phyloP scores from a whole-genome alignment of 1,140 invertebrate species.

The Pseudomyrmex cubaensis region DNA sequence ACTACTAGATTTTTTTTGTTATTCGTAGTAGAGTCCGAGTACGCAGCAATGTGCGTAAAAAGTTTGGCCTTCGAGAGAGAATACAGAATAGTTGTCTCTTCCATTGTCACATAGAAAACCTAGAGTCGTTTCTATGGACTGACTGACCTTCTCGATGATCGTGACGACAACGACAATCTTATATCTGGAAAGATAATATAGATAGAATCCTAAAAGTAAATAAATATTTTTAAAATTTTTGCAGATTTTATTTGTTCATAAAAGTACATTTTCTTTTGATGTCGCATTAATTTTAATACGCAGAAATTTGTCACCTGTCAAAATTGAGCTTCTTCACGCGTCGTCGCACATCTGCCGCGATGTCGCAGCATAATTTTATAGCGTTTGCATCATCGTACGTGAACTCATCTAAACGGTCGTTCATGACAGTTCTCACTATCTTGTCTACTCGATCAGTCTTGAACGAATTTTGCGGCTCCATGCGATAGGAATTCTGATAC shows the following conservation, averaged over 20 bases:
- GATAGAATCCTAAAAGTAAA: no score
- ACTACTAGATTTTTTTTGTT: neutral
- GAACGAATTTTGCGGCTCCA: slow-evolving; percentile 85
- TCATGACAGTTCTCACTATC: slow-evolving; percentile 82
- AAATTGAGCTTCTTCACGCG: slow-evolving; percentile 84
- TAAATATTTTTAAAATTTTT: no score
- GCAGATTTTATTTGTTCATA: no score
- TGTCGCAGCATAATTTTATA: slow-evolving; percentile 79
- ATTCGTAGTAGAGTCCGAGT: slow-evolving; percentile 78
- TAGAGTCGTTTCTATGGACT: slow-evolving; percentile 74
- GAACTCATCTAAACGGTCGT: slow-evolving; percentile 82
- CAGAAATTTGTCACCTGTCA: slow-evolving; percentile 80
- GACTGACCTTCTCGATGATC: slow-evolving; percentile 80
- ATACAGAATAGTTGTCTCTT: slow-evolving; percentile 79
- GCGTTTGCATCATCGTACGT: slow-evolving; percentile 82
- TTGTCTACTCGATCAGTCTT: slow-evolving; percentile 83
- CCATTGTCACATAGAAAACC: slow-evolving; percentile 80
- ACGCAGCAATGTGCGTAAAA: slow-evolving; percentile 79
- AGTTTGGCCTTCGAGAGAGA: slow-evolving; percentile 76
- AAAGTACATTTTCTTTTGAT: no score
- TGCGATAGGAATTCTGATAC: slow-evolving; percentile 85
- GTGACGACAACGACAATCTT: slow-evolving; percentile 80
- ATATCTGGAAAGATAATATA: slow-evolving; percentile 70
- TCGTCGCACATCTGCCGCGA: slow-evolving; percentile 81
- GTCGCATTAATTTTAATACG: no score